Percentiles rank a stretch among this genome's conserved stretches.
phyloP scores from a whole-genome alignment of 2,888 invertebrate genomes.

The Hirudinaria manillensis region DNA sequence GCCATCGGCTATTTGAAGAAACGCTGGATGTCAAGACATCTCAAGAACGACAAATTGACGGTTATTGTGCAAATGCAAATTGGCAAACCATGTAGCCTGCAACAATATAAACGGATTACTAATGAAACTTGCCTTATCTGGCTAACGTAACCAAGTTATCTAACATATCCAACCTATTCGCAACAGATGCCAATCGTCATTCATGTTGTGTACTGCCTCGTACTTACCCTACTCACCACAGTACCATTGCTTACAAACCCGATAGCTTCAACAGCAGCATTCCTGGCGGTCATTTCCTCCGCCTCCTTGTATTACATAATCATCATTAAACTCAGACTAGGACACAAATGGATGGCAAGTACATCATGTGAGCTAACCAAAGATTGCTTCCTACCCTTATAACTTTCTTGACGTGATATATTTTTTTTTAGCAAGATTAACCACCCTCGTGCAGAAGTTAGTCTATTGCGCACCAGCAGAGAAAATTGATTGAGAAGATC shows the following conservation, averaged over 20 bases:
- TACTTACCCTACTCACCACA: conserved; percentile 12
- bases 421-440: conserved; percentile 24
- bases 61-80: background rate
- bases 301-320: conserved; percentile 30
- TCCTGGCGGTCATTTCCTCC: background rate
- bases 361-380: background rate
- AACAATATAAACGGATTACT: no score
- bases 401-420: background rate
- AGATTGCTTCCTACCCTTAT: background rate
- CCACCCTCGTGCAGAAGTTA: conserved; percentile 23
- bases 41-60: background rate
- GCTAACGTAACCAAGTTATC: no score
- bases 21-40: background rate
- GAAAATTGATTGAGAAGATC: background rate
- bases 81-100: no score
- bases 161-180: no score
- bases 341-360: background rate
- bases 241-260: conserved; percentile 31
- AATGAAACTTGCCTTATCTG: no score
- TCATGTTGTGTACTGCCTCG: conserved; percentile 17
- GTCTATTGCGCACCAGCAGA: conserved; percentile 28
- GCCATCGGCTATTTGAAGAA: conserved; percentile 29
- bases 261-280: conserved; percentile 13
- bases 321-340: conserved; percentile 23
- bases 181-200: conserved; percentile 30